phyloP scores from a whole-genome alignment of 2,113 vertebrate species.

The Zootoca vivipara region DNA sequence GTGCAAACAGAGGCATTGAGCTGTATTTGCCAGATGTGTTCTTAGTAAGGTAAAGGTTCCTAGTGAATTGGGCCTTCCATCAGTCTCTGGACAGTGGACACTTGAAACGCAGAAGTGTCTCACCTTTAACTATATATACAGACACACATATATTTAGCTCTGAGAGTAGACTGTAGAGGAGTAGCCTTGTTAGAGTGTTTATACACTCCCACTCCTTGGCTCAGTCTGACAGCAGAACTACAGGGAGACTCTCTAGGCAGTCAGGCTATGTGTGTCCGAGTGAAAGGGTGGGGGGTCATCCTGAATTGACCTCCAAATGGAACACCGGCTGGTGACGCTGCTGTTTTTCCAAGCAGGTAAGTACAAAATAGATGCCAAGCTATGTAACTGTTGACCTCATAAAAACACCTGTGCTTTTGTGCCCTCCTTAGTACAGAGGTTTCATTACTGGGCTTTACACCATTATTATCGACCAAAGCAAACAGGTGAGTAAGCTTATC shows the following conservation, averaged over 20 bases:
- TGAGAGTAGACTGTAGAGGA: neutral
- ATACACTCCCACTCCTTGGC: constrained; percentile 25
- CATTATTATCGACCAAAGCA: neutral
- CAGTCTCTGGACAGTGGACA: neutral
- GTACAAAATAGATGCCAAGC: constrained; percentile 6
- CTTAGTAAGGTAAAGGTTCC: neutral
- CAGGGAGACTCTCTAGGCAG: neutral
- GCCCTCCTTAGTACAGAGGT: fast-evolving
- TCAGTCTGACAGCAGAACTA: neutral
- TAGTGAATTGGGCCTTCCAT: neutral
- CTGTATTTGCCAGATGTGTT: neutral
- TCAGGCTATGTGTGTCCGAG: fast-evolving
- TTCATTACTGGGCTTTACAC: fast-evolving
- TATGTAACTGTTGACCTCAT: neutral
- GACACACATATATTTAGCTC: constrained; percentile 40
- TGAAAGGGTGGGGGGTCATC: neutral
- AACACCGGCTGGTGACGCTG: constrained; percentile 18
- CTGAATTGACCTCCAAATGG: constrained; percentile 50
- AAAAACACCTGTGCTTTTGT: neutral
- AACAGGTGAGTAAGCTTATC: constrained; percentile 6
- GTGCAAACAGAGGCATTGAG: constrained; percentile 38
- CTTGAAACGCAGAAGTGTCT: neutral
- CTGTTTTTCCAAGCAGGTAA: constrained; percentile 66
- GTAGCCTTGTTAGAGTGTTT: constrained; percentile 9
- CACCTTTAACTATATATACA: neutral